Conservation (phyloP, 2,797 vertebrate species). For the Hydrocynus forskahlii region DNA sequence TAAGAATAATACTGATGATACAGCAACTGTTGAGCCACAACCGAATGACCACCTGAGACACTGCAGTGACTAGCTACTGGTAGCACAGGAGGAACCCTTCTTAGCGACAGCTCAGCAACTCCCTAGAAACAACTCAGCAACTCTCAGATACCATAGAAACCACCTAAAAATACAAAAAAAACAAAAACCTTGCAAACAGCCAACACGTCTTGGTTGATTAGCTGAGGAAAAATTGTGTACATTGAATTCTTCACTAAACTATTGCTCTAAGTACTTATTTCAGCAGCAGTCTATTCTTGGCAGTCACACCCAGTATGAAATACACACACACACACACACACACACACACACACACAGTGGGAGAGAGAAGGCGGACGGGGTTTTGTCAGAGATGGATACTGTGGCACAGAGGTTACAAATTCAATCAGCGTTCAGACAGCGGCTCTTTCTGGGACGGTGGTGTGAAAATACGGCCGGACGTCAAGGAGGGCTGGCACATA, state of each 20-base stretch:
- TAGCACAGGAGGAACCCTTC: too few relatives aligned
- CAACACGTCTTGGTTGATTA: neutral
- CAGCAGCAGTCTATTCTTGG: neutral
- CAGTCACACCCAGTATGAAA: neutral
- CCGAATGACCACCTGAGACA: too few relatives aligned
- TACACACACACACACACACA: neutral
- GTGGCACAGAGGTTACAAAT: constrained; percentile 70
- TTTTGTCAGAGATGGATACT: constrained; percentile 31
- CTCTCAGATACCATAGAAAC: too few relatives aligned
- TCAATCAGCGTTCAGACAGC: constrained; percentile 68
- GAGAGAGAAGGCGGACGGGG: neutral
- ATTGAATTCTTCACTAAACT: neutral
- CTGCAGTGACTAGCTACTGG: too few relatives aligned
- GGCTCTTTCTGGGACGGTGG: constrained; percentile 49
- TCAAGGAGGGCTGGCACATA: neutral
- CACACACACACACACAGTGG: neutral
- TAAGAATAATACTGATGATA: too few relatives aligned
- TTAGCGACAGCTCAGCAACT: too few relatives aligned
- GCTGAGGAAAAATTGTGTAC: neutral
- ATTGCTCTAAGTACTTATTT: neutral
- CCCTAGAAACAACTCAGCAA: too few relatives aligned
- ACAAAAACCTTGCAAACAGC: too few relatives aligned
- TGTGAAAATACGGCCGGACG: constrained; percentile 49
- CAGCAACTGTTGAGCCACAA: too few relatives aligned
- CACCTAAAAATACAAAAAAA: too few relatives aligned